Conservation (phyloP, 2,113 vertebrate genomes). For the Amazona vittata region DNA sequence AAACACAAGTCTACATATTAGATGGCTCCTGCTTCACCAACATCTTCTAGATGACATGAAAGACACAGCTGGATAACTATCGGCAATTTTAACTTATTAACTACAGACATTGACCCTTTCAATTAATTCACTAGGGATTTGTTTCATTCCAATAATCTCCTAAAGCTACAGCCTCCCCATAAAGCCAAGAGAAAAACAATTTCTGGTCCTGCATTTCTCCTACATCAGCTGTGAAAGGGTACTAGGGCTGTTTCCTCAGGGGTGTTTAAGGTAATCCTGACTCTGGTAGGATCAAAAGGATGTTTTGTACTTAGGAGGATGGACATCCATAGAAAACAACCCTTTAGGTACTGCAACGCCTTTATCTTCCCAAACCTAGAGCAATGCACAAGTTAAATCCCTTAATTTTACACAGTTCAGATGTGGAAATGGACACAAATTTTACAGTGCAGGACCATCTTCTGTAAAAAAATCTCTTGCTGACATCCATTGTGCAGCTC, state of each 20-base stretch:
- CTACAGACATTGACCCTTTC: conserved; percentile 22
- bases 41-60: background rate
- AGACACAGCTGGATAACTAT: conserved; percentile 16
- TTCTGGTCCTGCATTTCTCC: background rate
- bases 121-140: background rate
- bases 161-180: background rate
- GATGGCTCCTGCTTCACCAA: background rate
- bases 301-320: background rate
- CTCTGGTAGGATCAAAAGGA: background rate
- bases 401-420: background rate
- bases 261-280: background rate
- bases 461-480: background rate
- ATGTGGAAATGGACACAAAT: background rate
- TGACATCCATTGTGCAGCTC: background rate
- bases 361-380: background rate
- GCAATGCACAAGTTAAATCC: background rate
- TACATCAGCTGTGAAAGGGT: background rate
- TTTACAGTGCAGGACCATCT: background rate
- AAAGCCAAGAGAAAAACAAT: background rate
- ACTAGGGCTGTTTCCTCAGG: background rate
- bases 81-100: conserved; percentile 36
- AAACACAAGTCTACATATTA: background rate
- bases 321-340: background rate
- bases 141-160: background rate
- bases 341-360: background rate